Evolutionary conservation across 2,888 invertebrate genomes (phyloP).

Genomic region (Rhabditoides inermis): DNA sequence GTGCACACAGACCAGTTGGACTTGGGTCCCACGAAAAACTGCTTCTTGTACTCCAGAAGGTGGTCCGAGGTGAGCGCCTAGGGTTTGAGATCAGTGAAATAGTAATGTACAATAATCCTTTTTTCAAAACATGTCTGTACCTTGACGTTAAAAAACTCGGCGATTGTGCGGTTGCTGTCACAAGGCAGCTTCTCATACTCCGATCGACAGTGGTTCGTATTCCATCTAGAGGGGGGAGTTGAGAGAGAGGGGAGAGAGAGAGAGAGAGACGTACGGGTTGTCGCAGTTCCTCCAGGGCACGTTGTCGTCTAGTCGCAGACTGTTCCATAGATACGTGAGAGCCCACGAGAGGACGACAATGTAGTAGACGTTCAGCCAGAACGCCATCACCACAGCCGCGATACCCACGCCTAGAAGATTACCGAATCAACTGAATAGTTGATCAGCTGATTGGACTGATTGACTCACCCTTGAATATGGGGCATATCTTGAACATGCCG

Average conservation of each 20-base stretch:
- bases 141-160: conserved; percentile 46
- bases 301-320: conserved; percentile 37
- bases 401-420: conserved; percentile 79
- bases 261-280: conserved; percentile 22
- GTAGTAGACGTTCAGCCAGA: conserved; percentile 98
- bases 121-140: conserved; percentile 1
- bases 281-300: conserved; percentile 50
- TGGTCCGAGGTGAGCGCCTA: conserved; percentile 42
- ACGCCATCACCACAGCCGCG: conserved; percentile 95
- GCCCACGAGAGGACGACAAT: conserved; percentile 98
- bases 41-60: conserved; percentile 48
- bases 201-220: conserved; percentile 79
- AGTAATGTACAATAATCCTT: too few relatives aligned
- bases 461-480: conserved; percentile 82
- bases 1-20: conserved; percentile 45
- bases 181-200: conserved; percentile 66
- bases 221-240: conserved; percentile 66
- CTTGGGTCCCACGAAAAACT: conserved; percentile 46
- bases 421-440: not conserved
- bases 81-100: too few relatives aligned
- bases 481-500: conserved; percentile 93
- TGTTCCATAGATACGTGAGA: conserved; percentile 79
- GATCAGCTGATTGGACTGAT: not conserved
- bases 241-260: not conserved
- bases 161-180: conserved; percentile 44